Percentiles rank a stretch among this genome's conserved stretches.
These are phyloP conservation scores for Clistopyga incitator DNA, from an alignment of 2,888 invertebrate species.

Conservation along the genomic window DNA sequence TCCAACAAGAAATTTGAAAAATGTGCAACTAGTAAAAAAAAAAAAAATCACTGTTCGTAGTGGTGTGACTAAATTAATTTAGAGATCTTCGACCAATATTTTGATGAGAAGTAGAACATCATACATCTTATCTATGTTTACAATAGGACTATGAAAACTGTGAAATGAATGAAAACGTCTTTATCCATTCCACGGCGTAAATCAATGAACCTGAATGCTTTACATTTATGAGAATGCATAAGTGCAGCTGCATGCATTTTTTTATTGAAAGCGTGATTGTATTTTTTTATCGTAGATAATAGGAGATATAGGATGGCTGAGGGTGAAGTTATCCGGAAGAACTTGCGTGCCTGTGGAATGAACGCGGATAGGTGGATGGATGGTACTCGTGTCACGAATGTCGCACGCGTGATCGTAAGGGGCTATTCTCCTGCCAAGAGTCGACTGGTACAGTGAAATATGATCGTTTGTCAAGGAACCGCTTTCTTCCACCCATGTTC, in stretches of 20 bases:
- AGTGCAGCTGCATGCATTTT: no score
- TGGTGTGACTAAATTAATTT: no score
- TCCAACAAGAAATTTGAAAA: no score
- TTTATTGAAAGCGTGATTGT: neutral
- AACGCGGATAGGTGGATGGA: conserved; percentile 38
- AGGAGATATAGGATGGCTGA: neutral
- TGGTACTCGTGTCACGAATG: conserved; percentile 58
- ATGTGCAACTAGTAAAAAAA: no score
- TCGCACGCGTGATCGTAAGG: conserved; percentile 51
- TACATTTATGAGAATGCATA: neutral
- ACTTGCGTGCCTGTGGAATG: conserved; percentile 43
- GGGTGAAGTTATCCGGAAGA: conserved; percentile 27
- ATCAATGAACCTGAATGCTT: neutral
- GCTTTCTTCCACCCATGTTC: conserved; percentile 3
- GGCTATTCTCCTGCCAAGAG: conserved; percentile 31
- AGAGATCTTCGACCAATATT: no score
- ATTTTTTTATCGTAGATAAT: neutral
- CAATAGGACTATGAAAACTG: no score
- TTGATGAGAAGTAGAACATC: no score
- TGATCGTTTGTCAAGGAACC: conserved; percentile 54
- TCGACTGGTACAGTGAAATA: conserved; percentile 62
- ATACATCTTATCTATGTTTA: no score
- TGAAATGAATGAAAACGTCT: neutral
- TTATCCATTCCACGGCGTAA: neutral
- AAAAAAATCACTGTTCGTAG: no score